Percentiles rank a stretch among this genome's conserved stretches.
Evolutionary conservation across 2,113 vertebrate genomes (phyloP).

Genomic region (Etheostoma spectabile): DNA sequence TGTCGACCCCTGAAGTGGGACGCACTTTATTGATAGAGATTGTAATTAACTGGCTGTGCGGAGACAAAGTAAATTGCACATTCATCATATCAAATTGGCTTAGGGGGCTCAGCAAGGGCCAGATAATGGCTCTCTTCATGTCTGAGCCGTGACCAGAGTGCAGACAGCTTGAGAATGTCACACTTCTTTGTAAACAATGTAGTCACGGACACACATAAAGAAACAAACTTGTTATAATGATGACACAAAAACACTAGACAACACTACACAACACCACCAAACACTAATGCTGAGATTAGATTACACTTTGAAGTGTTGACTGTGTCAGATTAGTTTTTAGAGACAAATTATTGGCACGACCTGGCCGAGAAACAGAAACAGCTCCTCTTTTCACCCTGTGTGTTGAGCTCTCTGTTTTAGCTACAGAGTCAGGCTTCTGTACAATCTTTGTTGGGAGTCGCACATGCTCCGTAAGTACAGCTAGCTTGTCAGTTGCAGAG

Average conservation of each 20-base stretch:
- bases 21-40: constrained; percentile 77
- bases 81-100: constrained; percentile 82
- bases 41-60: constrained; percentile 78
- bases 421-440: too few relatives aligned
- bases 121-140: constrained; percentile 72
- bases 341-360: not conserved
- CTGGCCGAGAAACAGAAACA: not conserved
- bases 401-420: too few relatives aligned
- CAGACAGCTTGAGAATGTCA: constrained; percentile 48
- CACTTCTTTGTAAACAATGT: constrained; percentile 42
- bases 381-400: too few relatives aligned
- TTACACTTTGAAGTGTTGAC: constrained; percentile 3
- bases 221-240: constrained; percentile 21
- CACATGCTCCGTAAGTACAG: too few relatives aligned
- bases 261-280: not conserved
- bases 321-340: constrained; percentile 15
- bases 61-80: constrained; percentile 84
- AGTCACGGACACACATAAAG: constrained; percentile 18
- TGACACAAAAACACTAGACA: constrained; percentile 4
- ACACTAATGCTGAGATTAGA: constrained; percentile 19
- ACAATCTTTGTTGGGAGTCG: too few relatives aligned
- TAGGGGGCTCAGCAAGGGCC: constrained; percentile 62
- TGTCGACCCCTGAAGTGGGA: constrained; percentile 67
- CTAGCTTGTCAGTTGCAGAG: too few relatives aligned
- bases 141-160: constrained; percentile 68